Evolutionary conservation across 2,797 vertebrate species (phyloP).

Genomic region (Echeneis naucrates): DNA sequence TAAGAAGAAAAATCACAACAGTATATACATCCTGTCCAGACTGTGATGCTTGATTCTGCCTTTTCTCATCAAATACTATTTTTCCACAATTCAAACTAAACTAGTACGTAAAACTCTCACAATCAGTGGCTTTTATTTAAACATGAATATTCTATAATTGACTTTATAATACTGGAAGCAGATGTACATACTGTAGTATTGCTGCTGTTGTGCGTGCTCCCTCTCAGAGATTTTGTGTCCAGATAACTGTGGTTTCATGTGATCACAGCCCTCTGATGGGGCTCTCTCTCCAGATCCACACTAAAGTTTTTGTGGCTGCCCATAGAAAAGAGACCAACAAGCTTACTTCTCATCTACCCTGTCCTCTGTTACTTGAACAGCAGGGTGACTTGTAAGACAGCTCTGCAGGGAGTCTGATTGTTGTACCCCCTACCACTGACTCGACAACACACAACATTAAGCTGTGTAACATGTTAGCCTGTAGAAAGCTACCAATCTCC

Average conservation of each 20-base stretch:
- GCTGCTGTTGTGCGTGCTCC: not conserved
- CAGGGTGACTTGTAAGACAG: constrained; percentile 60
- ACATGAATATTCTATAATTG: no score
- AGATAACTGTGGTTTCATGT: constrained; percentile 8
- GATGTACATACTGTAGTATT: not conserved
- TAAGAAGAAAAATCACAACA: not conserved
- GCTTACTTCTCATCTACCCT: constrained; percentile 32
- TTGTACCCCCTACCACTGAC: constrained; percentile 51
- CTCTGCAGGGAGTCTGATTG: constrained; percentile 57
- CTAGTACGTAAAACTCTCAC: not conserved
- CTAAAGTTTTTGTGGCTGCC: constrained; percentile 25
- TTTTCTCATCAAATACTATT: not conserved
- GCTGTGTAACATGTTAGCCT: constrained; percentile 24
- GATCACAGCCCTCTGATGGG: constrained; percentile 17
- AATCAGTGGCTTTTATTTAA: not conserved
- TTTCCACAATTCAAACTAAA: not conserved
- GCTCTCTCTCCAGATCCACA: constrained; percentile 37
- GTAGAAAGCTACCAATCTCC: constrained; percentile 39
- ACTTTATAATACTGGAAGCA: not conserved
- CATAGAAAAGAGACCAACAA: constrained; percentile 42
- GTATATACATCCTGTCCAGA: not conserved
- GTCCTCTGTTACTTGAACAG: constrained; percentile 61
- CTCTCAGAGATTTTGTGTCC: not conserved
- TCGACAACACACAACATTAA: constrained; percentile 40
- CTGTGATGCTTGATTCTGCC: not conserved